Conservation (phyloP, 2,113 vertebrate genomes). For the Salminus brasiliensis region DNA sequence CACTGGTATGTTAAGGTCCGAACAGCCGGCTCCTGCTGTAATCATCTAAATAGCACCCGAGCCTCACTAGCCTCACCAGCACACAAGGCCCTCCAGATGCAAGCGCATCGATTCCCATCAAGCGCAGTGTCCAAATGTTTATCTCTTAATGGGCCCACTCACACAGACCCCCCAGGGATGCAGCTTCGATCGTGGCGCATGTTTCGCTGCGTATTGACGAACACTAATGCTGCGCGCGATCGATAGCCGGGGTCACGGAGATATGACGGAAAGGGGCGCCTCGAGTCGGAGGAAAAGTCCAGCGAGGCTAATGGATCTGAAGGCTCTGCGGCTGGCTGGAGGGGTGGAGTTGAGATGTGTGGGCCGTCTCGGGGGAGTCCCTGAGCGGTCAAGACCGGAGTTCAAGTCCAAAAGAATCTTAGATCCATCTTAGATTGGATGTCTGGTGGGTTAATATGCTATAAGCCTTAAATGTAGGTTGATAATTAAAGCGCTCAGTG, state of each 20-base stretch:
- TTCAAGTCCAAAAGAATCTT: neutral
- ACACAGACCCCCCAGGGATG: slow-evolving; percentile 15
- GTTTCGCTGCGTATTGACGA: slow-evolving; percentile 37
- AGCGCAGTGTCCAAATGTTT: slow-evolving; percentile 51
- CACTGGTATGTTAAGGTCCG: neutral
- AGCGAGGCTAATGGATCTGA: neutral
- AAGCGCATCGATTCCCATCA: slow-evolving; percentile 22
- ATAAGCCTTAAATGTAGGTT: no score
- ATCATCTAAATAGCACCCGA: neutral
- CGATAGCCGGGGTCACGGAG: slow-evolving; percentile 16
- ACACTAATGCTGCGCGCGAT: slow-evolving; percentile 20
- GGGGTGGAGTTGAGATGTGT: neutral
- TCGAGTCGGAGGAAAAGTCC: neutral
- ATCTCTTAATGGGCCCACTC: slow-evolving; percentile 43
- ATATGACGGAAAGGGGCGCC: neutral
- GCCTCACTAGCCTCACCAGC: no score
- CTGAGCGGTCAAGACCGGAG: neutral
- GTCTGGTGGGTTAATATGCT: no score
- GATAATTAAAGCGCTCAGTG: no score
- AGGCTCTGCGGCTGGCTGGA: neutral
- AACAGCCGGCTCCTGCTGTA: neutral
- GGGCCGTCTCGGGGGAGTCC: no score
- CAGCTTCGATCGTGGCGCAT: slow-evolving; percentile 39
- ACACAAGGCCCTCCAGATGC: neutral
- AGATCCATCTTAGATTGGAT: no score